phyloP scores from a whole-genome alignment of 2,797 vertebrate genomes.

The Cossypha niveicapilla region DNA sequence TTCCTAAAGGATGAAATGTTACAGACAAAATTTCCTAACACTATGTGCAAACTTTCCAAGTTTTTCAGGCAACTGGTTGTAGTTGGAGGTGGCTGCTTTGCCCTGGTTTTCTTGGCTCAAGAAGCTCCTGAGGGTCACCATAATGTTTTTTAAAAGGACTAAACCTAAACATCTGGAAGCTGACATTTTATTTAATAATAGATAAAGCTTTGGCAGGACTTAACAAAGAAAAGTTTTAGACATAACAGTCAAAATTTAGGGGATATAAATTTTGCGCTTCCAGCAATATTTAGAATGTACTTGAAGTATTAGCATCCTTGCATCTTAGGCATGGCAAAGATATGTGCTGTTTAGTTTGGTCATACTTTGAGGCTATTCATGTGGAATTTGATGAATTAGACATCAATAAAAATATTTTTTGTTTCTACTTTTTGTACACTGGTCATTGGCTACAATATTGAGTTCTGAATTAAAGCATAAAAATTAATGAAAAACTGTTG shows the following conservation, averaged over 20 bases:
- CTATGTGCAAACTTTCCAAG: fast-evolving
- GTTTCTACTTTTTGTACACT: not conserved
- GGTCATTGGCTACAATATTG: not conserved
- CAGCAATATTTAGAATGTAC: not conserved
- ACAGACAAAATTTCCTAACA: not conserved
- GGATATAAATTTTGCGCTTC: not conserved
- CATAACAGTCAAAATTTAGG: not conserved
- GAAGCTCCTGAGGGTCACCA: not conserved
- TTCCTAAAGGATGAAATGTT: not conserved
- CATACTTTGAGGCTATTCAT: not conserved
- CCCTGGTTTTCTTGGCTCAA: not conserved
- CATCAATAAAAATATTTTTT: not conserved
- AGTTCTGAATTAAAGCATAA: not conserved
- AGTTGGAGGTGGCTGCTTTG: not conserved
- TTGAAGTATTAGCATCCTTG: not conserved
- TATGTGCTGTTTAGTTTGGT: not conserved
- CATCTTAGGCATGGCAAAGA: not conserved
- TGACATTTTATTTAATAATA: not conserved
- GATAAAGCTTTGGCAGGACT: not conserved
- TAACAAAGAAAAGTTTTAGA: not conserved
- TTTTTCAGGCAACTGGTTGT: not conserved
- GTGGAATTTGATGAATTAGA: not conserved
- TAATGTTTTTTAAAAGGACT: not conserved
- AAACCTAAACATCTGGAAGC: not conserved
- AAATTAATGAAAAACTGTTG: not conserved